Conservation (phyloP, 2,797 vertebrate genomes). For the Coendou prehensilis region DNA sequence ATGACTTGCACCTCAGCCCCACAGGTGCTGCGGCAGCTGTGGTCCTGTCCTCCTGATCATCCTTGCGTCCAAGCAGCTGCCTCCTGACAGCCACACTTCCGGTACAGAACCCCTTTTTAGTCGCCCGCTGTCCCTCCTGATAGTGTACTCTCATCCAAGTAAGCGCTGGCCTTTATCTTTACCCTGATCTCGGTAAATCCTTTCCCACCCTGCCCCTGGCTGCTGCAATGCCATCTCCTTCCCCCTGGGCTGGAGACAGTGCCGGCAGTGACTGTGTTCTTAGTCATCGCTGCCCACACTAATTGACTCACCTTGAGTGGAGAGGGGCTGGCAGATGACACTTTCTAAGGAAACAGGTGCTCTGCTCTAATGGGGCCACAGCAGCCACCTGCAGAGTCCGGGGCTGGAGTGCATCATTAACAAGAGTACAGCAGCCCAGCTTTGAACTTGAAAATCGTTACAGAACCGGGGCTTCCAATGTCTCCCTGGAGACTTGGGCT, state of each 20-base stretch:
- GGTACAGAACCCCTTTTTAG: background rate
- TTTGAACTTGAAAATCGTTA: conserved; percentile 28
- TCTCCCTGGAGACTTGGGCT: background rate
- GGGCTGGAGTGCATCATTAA: background rate
- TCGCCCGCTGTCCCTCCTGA: background rate
- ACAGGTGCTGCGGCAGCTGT: background rate
- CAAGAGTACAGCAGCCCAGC: background rate
- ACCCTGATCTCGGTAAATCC: background rate
- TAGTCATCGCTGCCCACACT: conserved; percentile 75
- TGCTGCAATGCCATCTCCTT: background rate
- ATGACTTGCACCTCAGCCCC: background rate
- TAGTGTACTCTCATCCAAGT: background rate
- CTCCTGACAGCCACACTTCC: background rate
- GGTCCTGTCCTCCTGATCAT: background rate
- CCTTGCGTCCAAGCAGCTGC: background rate
- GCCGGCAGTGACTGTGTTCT: conserved; percentile 62
- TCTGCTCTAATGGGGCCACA: conserved; percentile 71
- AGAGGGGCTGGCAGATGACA: conserved; percentile 59
- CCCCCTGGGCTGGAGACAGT: background rate
- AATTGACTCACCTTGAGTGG: conserved; percentile 70
- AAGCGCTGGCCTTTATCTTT: background rate
- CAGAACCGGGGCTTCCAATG: background rate
- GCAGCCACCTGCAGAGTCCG: background rate
- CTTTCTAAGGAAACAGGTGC: conserved; percentile 81
- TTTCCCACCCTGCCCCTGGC: background rate